Base-by-base conservation (phyloP, 1,140 invertebrate species). In the Papilio aristodemus region DNA sequence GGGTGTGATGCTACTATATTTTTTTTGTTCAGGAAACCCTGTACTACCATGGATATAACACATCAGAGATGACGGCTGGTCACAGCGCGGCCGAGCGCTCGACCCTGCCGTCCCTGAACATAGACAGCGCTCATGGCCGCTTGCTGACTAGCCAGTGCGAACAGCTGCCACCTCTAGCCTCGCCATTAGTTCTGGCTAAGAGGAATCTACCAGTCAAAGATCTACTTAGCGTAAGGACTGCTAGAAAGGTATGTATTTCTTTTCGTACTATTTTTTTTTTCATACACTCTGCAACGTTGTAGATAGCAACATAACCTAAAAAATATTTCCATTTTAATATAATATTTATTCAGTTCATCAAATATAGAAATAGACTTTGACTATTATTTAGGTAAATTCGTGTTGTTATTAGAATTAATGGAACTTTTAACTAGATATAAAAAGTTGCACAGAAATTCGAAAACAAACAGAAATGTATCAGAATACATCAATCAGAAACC, bases 1-100 rank as follows among this genome's bases (percentile, higher is more conserved):
- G n/a, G n/a, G n/a, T n/a, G n/a, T 32, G 27, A 32, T 32, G 27
- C 27, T 2, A 32, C 27, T 3, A 32, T 6, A 43, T 10, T 11
- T 41, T 67, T 46, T 41, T 59, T 13, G 70, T 70, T 13, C 71
- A 92, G 91, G 91, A 92, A 82, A 92, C 91, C 0, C 74, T 92
- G 0, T 92, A 90, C 69, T 92, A 91, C 78, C 90, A 91, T 63
- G 91, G 90, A 5, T 90, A 89, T 60, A 71, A 85, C 4, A 89
- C 90, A 5, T 92, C 92, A 10, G 92, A 93, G 4, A 81, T 92
- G 38, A 92, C 88, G 36, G 81, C 70, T 0, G 87, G 81, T 0
- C 77, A 80, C 4, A 90, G 81, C 67, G 83, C 80, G 4, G 86
- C 79, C 22, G 86, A 87, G 2, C 77, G 81, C 1, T 87, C 88